These are phyloP conservation scores for Diadromus collaris DNA, from an alignment of 2,888 invertebrate genomes.

Conservation along the genomic window DNA sequence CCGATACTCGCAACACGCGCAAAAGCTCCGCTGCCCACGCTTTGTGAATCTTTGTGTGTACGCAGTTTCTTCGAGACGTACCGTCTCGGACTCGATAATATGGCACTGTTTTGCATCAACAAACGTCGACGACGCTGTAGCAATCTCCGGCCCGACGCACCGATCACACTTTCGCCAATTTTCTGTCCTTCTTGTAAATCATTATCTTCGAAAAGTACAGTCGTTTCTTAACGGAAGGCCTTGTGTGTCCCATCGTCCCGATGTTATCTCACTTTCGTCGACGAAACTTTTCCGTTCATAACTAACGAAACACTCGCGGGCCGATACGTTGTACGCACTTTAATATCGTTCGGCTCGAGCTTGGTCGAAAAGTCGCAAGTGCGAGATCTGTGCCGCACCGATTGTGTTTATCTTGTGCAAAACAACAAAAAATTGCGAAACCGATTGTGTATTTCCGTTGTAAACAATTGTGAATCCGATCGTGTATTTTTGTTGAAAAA, in stretches of 20 bases:
- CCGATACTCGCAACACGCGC: neutral
- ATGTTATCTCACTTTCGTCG: slow-evolving; percentile 17
- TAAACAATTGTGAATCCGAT: too few relatives aligned
- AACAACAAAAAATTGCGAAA: too few relatives aligned
- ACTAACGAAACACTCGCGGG: neutral
- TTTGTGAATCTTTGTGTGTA: neutral
- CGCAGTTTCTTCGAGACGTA: neutral
- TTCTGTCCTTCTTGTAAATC: slow-evolving; percentile 65
- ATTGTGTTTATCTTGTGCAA: neutral
- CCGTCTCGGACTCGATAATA: neutral
- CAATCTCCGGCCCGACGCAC: neutral
- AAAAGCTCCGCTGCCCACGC: neutral
- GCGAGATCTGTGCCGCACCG: neutral
- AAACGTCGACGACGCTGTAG: neutral
- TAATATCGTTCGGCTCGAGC: neutral
- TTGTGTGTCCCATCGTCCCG: slow-evolving; percentile 68
- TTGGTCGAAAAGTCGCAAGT: neutral
- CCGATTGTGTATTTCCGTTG: too few relatives aligned
- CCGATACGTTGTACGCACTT: slow-evolving; percentile 1
- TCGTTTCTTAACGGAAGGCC: slow-evolving; percentile 67
- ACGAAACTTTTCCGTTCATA: slow-evolving; percentile 21
- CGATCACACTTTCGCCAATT: slow-evolving; percentile 67
- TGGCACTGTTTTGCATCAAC: neutral
- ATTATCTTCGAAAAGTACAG: slow-evolving; percentile 68
- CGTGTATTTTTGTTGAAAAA: too few relatives aligned